Evolutionary conservation across 64 coral and sea anemone species (phyloP), one percentile per base, ranked within the genome.

Genomic region (Astreopora myriophthalma): DNA sequence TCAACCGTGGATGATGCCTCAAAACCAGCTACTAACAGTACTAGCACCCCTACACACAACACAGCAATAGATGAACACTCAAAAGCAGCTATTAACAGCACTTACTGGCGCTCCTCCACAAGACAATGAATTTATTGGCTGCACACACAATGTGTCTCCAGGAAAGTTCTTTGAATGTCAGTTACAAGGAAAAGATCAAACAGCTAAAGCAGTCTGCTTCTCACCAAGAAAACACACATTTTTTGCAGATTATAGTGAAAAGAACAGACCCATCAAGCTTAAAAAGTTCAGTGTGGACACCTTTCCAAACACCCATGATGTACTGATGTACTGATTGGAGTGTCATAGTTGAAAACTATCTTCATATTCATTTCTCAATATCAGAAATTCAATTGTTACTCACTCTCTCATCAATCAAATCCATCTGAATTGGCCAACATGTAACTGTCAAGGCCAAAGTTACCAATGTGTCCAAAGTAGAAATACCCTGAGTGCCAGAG

Each of bases 401-500:
- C 20, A 89, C 52, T 7, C 48, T 79, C 11, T 34, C 32, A 20
- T 27, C 48, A 68, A 33, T 61, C 22, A 68, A 89, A 68, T 28
- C 73, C 23, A 34, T 89, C 24, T 34, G 88, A 44, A 33, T 89
- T 37, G 74, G 36, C 1, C 87, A 89, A 62, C 34, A 68, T 61
- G 31, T 89, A 39, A 90, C 87, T 66, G 49, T 89, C 25, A 89
- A 79, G 23, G 87, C 87, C 74, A 89, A 89, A 89, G 73, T 89
- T 10, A 89, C 72, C 40, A 89, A 79, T 30, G 6, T 79, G n/a
- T 11, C 12, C 17, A 29, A 79, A 89, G 11, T n/a, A n/a, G n/a
- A n/a, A n/a, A n/a, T n/a, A n/a, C n/a, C n/a, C n/a, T n/a, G n/a
- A n/a, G n/a, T n/a, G n/a, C n/a, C n/a, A n/a, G n/a, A n/a, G n/a